Evolutionary conservation across 2,888 invertebrate genomes (phyloP), one percentile per base, ranked within the genome.

Genomic region (Chrysomela aeneicollis): DNA sequence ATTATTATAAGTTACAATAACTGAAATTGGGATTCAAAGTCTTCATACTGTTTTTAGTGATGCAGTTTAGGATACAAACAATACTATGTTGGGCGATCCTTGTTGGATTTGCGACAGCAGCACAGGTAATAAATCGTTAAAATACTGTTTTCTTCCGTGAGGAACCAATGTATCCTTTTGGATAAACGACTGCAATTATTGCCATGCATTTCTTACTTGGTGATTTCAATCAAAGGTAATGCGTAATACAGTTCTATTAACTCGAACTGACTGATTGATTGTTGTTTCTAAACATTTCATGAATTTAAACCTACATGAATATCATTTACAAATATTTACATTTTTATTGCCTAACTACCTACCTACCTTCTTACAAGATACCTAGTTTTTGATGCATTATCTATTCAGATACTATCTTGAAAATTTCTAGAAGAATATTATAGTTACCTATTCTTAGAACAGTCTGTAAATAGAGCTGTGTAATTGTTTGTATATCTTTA

Each of bases 21-120:
- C 74, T 76, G 77, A 77, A 78, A 75, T 70, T 74, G 77, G 74
- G 79, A 78, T 77, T 77, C 74, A 76, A 71, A 66, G 66, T 64
- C 64, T 68, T 76, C 71, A 77, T 77, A 78, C 76, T 84, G 84
- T 86, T 86, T 15, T 74, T 81, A 79, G 88, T 88, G 87, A 90
- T 90, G 90, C 87, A 90, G 87, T 89, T 88, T 83, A 89, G 90
- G 90, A 90, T 90, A 89, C 88, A 87, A 83, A 85, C 88, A 85
- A 86, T 89, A 87, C 85, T 90, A 86, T 87, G 87, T 85, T 87
- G 87, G 87, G 87, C 89, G 85, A 86, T 89, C 87, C 86, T 90
- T 82, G 84, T 87, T 83, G 89, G 89, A 87, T 90, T 89, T 85
- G 88, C 89, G 84, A 87, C 88, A 85, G 89, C 89, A 84, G 87